phyloP scores from a whole-genome alignment of 2,888 invertebrate genomes.

The Agrilus mali region DNA sequence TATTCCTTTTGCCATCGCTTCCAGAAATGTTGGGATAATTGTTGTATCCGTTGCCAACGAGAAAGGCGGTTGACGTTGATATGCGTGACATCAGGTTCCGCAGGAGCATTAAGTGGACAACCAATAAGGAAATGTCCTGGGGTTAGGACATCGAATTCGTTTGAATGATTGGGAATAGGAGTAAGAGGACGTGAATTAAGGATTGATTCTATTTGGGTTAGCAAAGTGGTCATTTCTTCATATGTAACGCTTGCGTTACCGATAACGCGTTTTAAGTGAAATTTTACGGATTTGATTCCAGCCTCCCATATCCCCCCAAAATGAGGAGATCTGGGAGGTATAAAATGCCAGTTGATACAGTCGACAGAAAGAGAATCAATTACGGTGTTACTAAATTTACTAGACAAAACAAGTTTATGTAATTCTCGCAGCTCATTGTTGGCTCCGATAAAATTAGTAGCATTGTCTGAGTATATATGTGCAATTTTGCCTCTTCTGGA shows the following conservation, averaged over 20 bases:
- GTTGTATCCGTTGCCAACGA: not conserved
- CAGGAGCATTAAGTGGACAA: constrained; percentile 6
- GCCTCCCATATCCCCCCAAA: constrained; percentile 12
- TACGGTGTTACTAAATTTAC: not conserved
- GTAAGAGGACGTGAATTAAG: constrained; percentile 14
- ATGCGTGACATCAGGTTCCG: constrained; percentile 6
- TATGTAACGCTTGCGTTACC: no score
- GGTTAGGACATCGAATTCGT: constrained; percentile 8
- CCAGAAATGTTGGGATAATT: constrained; percentile 4
- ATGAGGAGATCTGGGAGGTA: constrained; percentile 10
- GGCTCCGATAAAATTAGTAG: no score
- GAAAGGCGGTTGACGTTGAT: constrained; percentile 1
- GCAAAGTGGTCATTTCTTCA: constrained; percentile 8
- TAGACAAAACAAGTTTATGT: no score
- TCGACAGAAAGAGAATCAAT: no score
- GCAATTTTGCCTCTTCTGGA: no score
- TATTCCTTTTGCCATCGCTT: constrained; percentile 3
- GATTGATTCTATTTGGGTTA: constrained; percentile 14
- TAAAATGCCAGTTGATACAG: constrained; percentile 8
- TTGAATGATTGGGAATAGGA: constrained; percentile 8
- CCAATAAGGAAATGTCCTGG: constrained; percentile 12
- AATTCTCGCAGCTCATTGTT: no score
- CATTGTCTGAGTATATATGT: no score
- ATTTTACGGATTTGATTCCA: constrained; percentile 10
- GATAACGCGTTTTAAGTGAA: no score